Base-by-base conservation (phyloP, 2,797 vertebrate species). In the Acipenser transmontanus region DNA sequence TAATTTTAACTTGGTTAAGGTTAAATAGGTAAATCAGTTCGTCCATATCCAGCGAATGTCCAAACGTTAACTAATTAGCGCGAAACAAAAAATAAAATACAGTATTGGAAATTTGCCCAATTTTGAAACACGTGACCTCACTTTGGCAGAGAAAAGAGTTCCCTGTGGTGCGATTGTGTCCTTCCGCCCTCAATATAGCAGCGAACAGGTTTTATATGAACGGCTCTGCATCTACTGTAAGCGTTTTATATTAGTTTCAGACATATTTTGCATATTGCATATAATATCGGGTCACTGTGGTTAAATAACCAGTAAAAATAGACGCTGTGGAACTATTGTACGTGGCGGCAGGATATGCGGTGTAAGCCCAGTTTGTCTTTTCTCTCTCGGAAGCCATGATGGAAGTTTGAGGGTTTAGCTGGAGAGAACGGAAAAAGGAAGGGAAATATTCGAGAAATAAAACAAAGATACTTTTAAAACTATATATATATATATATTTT, bases 311-410 rank as follows among this genome's bases (percentile, higher is more conserved):
- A 11, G 57, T 4, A 64, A 60, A 63, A 65, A 59, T 9, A n/a
- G 34, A 34, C 11, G 66, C 49, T 14, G 34, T 1, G 67, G 87
- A 7, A 82, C 86, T 90, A 87, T 69, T 68, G 1, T 49, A 10
- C 57, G 2, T 62, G 68, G 88, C 85, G 88, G 86, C 34, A 69
- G 78, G 82, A 90, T 91, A 88, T 76, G 50, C 64, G 70, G 68
- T 85, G 63, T 82, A 84, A 82, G 85, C 85, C 34, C 87, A 79
- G 89, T 76, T 84, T 92, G 34, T 91, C 80, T 88, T 87, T 89
- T 86, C 89, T 89, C 91, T 90, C 91, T 91, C 92, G 93, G 94
- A 95, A 94, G 94, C 96, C 94, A 97, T 96, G 93, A 97, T 93
- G 94, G 92, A 88, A 92, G 89, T 90, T 88, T 91, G 85, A 89